Percentiles rank a stretch among this genome's conserved stretches.
Evolutionary conservation across 2,797 vertebrate species (phyloP).

Genomic region (Stomatorhinus walkeri): DNA sequence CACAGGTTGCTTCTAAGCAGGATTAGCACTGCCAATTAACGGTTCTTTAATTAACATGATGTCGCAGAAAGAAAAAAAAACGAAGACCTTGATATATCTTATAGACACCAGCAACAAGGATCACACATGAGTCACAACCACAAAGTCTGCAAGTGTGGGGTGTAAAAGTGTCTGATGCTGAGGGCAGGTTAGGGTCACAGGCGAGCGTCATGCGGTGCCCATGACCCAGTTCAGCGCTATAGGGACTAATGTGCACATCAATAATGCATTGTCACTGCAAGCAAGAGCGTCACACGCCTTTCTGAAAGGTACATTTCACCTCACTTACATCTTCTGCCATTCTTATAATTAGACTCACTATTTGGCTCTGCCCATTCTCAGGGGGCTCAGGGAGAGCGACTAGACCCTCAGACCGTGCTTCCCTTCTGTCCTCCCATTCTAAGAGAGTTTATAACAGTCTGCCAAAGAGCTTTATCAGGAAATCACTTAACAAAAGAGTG

Average conservation of each 20-base stretch:
- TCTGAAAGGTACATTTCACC: not conserved
- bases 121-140: not conserved
- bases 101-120: not conserved
- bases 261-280: not conserved
- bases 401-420: not conserved
- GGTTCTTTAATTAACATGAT: not conserved
- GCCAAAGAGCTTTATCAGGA: slow-evolving; percentile 4
- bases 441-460: slow-evolving; percentile 13
- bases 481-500: not conserved
- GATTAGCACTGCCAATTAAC: not conserved
- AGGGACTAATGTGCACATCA: not conserved
- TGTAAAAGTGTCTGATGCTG: not conserved
- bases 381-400: not conserved
- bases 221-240: not conserved
- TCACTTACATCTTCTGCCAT: not conserved
- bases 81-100: not conserved
- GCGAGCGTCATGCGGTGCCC: not conserved
- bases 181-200: not conserved
- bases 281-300: not conserved
- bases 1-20: not conserved
- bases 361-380: not conserved
- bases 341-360: not conserved
- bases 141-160: not conserved
- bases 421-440: not conserved
- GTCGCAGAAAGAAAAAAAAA: not conserved